Evolutionary conservation across 2,797 vertebrate genomes (phyloP), one percentile per base, ranked within the genome.

Genomic region (Chloroceryle amazona): DNA sequence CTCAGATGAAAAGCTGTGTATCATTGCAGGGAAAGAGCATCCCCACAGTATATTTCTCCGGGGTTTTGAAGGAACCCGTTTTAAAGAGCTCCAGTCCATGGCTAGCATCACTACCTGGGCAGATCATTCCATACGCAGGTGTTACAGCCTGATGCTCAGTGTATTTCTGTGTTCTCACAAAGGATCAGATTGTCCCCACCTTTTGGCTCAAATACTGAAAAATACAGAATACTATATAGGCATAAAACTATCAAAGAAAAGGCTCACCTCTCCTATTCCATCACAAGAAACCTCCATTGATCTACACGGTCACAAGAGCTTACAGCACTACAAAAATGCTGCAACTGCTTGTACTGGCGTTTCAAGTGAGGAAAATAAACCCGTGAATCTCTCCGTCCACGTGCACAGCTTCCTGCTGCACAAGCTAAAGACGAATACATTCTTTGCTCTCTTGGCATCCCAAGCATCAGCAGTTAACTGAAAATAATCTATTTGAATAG

Each of bases 241-340:
- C 39, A 80, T 13, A 71, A 55, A 76, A 22, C 42, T 91, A 76
- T 28, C 42, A 65, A 72, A 91, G 52, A 31, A 66, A 90, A 88
- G 33, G 44, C 5, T 66, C 35, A 41, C 8, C 13, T 78, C 41
- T 47, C 14, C 29, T 44, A 57, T 25, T 67, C 11, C 18, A 35
- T 23, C 57, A 67, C 19, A 78, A 73, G 29, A 41, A 90, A 76
- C 42, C 60, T 76, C 39, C 29, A 74, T 37, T 49, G 82, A 49
- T n/a, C 52, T 66, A 55, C 81, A 65, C 0, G 61, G 57, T n/a
- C n/a, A 41, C 0, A 0, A 57, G 25, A 92, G 13, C 37, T 57
- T 60, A 63, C 0, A 16, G 44, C 20, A 60, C 65, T 33, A 60
- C 39, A 78, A 55, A 81, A 88, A 74, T 8, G 10, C 41, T 44